Percentiles rank a stretch among this genome's conserved stretches.
Evolutionary conservation across 1,140 invertebrate genomes (phyloP).

Genomic region (Drosophila ambigua): DNA sequence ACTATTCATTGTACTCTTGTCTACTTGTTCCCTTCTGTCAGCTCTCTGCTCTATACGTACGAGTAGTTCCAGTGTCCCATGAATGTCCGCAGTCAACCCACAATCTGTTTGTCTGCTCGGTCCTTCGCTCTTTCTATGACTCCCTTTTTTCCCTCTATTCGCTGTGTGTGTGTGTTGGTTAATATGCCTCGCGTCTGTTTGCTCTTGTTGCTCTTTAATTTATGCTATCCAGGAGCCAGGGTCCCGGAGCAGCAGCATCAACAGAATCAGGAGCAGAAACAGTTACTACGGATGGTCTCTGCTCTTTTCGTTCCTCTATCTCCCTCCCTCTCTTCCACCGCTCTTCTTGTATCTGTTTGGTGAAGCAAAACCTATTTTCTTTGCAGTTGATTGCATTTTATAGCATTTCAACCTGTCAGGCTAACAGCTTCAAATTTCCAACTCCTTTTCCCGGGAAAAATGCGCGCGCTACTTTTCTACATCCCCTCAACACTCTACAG

Average conservation of each 20-base stretch:
- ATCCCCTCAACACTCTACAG: not conserved
- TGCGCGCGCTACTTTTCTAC: not conserved
- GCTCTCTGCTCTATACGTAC: no score
- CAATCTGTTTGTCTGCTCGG: slow-evolving; percentile 46
- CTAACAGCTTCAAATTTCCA: slow-evolving; percentile 39
- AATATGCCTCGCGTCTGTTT: slow-evolving; percentile 47
- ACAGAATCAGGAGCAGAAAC: slow-evolving; percentile 19
- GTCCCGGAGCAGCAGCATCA: slow-evolving; percentile 23
- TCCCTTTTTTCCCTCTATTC: not conserved
- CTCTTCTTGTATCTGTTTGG: slow-evolving; percentile 31
- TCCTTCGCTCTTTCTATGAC: slow-evolving; percentile 12
- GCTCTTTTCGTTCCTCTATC: slow-evolving; percentile 2
- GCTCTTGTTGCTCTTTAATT: slow-evolving; percentile 65
- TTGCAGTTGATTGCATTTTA: slow-evolving; percentile 81
- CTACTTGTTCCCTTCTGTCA: no score
- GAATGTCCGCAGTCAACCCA: slow-evolving; percentile 42
- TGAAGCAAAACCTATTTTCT: slow-evolving; percentile 75
- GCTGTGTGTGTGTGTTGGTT: slow-evolving; percentile 20
- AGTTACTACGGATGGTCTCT: slow-evolving; percentile 23
- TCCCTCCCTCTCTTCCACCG: slow-evolving; percentile 1
- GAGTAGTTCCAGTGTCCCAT: slow-evolving; percentile 2
- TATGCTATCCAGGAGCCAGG: slow-evolving; percentile 52
- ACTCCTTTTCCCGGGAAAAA: slow-evolving; percentile 42
- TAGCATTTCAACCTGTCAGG: slow-evolving; percentile 61
- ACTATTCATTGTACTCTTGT: no score